Percentiles rank a stretch among this genome's conserved stretches.
phyloP scores from a whole-genome alignment of 2,888 invertebrate species.

The Hermaeophaga mercurialis region DNA sequence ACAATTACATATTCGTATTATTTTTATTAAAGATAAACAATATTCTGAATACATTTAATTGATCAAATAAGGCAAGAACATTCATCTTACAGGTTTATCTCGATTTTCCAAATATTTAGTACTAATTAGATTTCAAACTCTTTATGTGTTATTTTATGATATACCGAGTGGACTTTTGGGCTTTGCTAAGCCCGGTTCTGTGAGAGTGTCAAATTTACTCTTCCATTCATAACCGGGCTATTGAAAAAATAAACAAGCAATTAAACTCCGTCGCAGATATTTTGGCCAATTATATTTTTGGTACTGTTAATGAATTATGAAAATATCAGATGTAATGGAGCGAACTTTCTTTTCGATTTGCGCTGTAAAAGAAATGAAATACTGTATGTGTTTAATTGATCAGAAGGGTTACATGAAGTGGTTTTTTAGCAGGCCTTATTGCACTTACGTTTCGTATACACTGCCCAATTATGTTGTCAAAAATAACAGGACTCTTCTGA shows the following conservation, averaged over 20 bases:
- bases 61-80: too few relatives aligned
- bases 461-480: constrained; percentile 8
- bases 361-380: constrained; percentile 30
- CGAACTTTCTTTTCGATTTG: constrained; percentile 38
- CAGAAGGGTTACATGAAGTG: constrained; percentile 29
- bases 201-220: constrained; percentile 28
- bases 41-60: too few relatives aligned
- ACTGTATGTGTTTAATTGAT: constrained; percentile 30
- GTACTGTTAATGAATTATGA: constrained; percentile 42
- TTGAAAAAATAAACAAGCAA: constrained; percentile 42
- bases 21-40: too few relatives aligned
- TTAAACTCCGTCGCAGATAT: constrained; percentile 44
- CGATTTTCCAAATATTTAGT: too few relatives aligned
- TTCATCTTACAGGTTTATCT: too few relatives aligned
- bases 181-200: background rate
- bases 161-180: too few relatives aligned
- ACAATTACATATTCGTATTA: too few relatives aligned
- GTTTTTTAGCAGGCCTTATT: constrained; percentile 9
- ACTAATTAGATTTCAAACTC: too few relatives aligned
- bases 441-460: background rate
- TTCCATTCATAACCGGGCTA: constrained; percentile 40
- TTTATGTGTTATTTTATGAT: too few relatives aligned
- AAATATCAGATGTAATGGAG: constrained; percentile 40
- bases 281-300: constrained; percentile 43
- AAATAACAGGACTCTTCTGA: too few relatives aligned